Conservation (phyloP, 1,140 invertebrate genomes). For the Procambarus clarkii region DNA sequence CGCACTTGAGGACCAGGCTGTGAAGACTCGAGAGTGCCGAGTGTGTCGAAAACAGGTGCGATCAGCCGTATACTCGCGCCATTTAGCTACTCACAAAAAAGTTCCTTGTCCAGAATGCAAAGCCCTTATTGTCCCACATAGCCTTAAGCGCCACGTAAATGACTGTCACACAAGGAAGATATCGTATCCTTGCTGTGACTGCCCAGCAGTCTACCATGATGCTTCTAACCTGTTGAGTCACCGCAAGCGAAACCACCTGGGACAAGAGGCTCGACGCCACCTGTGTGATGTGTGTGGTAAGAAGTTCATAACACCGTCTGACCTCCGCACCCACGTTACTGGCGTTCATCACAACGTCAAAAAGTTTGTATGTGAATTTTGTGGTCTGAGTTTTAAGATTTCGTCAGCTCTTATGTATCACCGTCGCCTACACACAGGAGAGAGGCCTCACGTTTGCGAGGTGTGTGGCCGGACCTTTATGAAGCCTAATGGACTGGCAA, state of each 20-base stretch:
- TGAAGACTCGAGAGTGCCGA: constrained; percentile 22
- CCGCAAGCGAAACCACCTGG: constrained; percentile 62
- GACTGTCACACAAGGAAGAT: constrained; percentile 27
- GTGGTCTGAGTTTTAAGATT: constrained; percentile 93
- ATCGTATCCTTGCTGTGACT: constrained; percentile 41
- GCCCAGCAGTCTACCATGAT: constrained; percentile 56
- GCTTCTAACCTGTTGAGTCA: constrained; percentile 57
- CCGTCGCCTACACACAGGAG: constrained; percentile 85
- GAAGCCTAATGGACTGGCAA: constrained; percentile 82
- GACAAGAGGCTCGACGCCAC: constrained; percentile 49
- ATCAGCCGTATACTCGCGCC: constrained; percentile 16
- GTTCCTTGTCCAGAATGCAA: constrained; percentile 42
- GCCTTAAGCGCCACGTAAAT: constrained; percentile 41
- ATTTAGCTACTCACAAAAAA: constrained; percentile 33
- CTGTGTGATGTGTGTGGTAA: constrained; percentile 65
- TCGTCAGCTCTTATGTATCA: constrained; percentile 94
- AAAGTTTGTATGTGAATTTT: constrained; percentile 75
- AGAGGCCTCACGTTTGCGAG: constrained; percentile 80
- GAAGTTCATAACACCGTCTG: constrained; percentile 48
- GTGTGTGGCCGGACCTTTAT: constrained; percentile 88
- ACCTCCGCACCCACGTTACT: constrained; percentile 50
- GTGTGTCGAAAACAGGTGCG: constrained; percentile 33
- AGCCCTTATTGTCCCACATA: not conserved
- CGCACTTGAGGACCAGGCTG: not conserved
- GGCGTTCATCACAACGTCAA: constrained; percentile 59